A percentile compares a stretch with the other conserved stretches of the same genome.
Evolutionary conservation across 2,797 vertebrate genomes (phyloP).

Genomic region (Eurystomus glaucurus): DNA sequence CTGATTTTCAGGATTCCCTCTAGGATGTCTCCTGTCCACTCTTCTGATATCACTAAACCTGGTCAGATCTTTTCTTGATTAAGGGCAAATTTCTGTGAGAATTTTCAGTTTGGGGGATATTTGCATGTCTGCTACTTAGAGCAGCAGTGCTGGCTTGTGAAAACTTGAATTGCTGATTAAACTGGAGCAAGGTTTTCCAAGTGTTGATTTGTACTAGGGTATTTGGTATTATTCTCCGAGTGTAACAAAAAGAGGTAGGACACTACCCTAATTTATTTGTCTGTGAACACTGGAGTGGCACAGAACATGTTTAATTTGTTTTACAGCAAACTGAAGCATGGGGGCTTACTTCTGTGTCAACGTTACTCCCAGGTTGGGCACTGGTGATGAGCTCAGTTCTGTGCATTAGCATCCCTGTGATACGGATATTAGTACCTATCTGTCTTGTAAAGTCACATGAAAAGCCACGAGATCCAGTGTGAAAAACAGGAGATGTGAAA

Average conservation of each 20-base stretch:
- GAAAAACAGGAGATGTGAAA: background rate
- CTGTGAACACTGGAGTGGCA: background rate
- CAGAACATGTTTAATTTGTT: background rate
- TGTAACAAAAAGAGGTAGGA: background rate
- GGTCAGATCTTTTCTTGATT: background rate
- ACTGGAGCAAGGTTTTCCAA: background rate
- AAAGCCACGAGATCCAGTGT: background rate
- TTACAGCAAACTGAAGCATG: background rate
- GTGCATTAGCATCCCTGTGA: background rate
- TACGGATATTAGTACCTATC: background rate
- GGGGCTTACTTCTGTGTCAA: rapidly evolving
- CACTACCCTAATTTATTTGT: background rate
- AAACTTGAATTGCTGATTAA: background rate
- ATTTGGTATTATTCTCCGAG: background rate
- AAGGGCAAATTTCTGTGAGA: background rate
- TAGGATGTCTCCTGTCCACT: background rate
- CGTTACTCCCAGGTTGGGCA: background rate
- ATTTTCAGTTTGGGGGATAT: background rate
- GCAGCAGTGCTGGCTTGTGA: background rate
- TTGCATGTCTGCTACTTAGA: background rate
- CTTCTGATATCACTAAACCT: background rate
- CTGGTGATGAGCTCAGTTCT: background rate
- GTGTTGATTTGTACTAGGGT: background rate
- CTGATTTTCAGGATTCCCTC: background rate
- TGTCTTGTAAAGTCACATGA: background rate